phyloP scores from a whole-genome alignment of 2,888 invertebrate species.

The Abscondita cerata region DNA sequence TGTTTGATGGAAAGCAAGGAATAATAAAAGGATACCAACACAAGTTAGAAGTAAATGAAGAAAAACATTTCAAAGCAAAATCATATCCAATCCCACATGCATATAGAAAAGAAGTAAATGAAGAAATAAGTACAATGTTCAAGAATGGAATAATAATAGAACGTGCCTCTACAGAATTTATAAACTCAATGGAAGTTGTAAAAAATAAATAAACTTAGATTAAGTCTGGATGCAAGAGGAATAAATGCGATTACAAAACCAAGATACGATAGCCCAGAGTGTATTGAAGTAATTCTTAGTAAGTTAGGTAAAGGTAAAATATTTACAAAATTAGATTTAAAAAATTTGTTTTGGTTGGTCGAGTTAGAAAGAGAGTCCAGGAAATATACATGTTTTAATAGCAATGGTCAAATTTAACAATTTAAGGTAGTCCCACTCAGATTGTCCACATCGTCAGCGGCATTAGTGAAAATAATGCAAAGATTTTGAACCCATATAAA shows the following conservation, averaged over 20 bases:
- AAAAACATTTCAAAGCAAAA: no score
- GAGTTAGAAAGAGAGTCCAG: no score
- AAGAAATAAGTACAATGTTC: conserved; percentile 4
- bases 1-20: background rate
- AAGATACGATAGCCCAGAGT: no score
- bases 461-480: no score
- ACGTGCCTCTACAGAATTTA: no score
- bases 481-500: conserved; percentile 8
- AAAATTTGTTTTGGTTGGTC: no score
- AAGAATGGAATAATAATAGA: background rate
- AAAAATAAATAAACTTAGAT: background rate
- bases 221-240: conserved; percentile 17
- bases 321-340: conserved; percentile 18
- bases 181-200: background rate
- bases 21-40: background rate
- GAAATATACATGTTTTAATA: conserved; percentile 4
- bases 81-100: no score
- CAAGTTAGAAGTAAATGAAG: no score
- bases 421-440: conserved; percentile 21
- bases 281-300: no score
- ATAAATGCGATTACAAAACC: no score
- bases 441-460: no score
- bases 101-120: background rate
- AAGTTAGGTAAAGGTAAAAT: conserved; percentile 13
- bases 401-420: conserved; percentile 9